A percentile compares a stretch with the other conserved stretches of the same genome.
phyloP scores from a whole-genome alignment of 2,113 vertebrate species.

The Erpornis zantholeuca region DNA sequence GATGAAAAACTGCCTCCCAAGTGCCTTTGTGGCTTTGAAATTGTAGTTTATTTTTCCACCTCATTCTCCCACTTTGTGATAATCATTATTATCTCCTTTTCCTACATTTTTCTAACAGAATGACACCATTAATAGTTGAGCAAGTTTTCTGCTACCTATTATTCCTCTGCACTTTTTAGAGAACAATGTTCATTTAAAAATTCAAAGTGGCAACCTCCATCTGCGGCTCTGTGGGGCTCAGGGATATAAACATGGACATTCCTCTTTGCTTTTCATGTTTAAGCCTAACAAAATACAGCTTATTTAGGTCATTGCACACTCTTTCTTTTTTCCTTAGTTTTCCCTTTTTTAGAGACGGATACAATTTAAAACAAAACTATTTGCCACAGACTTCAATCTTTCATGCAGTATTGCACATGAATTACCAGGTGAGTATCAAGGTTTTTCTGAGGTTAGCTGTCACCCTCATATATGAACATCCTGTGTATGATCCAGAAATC shows the following conservation, averaged over 20 bases:
- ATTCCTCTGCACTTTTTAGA: slow-evolving; percentile 20
- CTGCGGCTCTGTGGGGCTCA: slow-evolving; percentile 22
- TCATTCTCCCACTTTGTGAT: slow-evolving; percentile 27
- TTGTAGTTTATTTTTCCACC: slow-evolving; percentile 30
- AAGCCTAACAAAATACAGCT: slow-evolving; percentile 21
- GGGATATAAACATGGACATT: slow-evolving; percentile 38
- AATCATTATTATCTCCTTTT: slow-evolving; percentile 33
- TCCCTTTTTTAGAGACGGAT: background rate
- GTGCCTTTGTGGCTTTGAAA: slow-evolving; percentile 50
- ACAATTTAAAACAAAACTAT: background rate
- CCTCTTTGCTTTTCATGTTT: slow-evolving; percentile 12
- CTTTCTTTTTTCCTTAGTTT: background rate
- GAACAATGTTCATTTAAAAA: background rate
- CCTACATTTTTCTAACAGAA: slow-evolving; percentile 5
- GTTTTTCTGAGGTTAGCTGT: background rate
- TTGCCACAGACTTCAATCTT: background rate
- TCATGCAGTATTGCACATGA: background rate
- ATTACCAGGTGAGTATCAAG: background rate
- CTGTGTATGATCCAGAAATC: background rate
- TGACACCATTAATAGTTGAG: slow-evolving; percentile 18
- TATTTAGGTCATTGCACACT: slow-evolving; percentile 42
- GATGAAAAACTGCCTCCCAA: slow-evolving; percentile 37
- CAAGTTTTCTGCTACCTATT: slow-evolving; percentile 25
- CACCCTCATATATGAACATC: background rate
- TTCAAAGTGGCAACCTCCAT: slow-evolving; percentile 40